Evolutionary conservation across 2,888 invertebrate genomes (phyloP), one percentile per base, ranked within the genome.

Genomic region (Bimastos eiseni): DNA sequence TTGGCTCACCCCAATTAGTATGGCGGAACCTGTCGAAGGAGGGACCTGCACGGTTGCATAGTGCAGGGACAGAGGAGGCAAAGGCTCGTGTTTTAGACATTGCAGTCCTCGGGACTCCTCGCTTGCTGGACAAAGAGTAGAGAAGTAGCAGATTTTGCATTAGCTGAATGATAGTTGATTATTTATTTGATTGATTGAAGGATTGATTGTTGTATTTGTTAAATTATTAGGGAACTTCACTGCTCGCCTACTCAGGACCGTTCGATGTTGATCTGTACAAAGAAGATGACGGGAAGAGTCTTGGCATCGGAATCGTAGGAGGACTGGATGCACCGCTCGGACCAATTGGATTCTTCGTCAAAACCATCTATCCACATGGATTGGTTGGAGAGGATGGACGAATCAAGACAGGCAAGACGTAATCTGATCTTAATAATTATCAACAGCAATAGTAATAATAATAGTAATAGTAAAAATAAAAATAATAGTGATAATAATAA

Each of bases 271-370:
- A 90, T 37, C 84, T 90, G 83, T 83, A 83, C 21, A 90, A 86
- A 38, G 90, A 90, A 38, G 83, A 83, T 3, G 70, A 34, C 21
- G 83, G 90, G 5, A 90, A 90, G 34, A 37, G n/a, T 21, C 38
- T 90, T 33, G 90, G 90, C 3, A 30, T 90, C 41, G 90, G 90
- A 37, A 90, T 90, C 33, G 90, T 90, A n/a, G 90, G 90, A 30
- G 90, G 90, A n/a, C 1, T 90, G 5, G 90, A 90, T 90, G 90
- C 90, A 0, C 90, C 90, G n/a, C 83, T n/a, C n/a, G 90, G 90
- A 37, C 83, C 90, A 30, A 90, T 90, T 24, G 90, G 90, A n/a
- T 84, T 90, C 83, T 90, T 90, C 37, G 37, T 90, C 86, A 90
- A 90, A 44, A 84, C 83, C 90, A 90, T 90, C 41, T 90, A 86